Base-by-base conservation (phyloP, 2,113 vertebrate species). In the Myrmophylax atrothorax region DNA sequence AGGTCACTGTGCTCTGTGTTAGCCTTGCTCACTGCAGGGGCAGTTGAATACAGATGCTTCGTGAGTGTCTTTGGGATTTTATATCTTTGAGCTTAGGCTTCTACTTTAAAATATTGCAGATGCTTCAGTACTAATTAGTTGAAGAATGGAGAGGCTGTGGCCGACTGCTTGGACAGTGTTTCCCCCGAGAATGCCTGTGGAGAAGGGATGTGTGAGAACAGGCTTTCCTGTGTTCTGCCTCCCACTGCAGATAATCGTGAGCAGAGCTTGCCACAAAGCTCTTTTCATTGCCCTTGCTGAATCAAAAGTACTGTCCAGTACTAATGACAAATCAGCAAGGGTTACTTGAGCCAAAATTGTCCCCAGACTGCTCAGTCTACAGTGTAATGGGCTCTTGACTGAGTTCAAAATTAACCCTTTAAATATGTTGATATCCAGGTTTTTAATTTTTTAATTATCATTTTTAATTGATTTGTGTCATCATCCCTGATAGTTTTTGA, bases 251-350 rank as follows among this genome's bases (percentile, higher is more conserved):
- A 94, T 92, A 81, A 84, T 76, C 1, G 0, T 72, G 64, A 92
- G 76, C 69, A 86, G 92, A 52, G 62, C 62, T 82, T 66, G 56
- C 53, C 94, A 95, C 91, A 96, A 96, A 96, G 92, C 75, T 64
- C 88, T 93, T 95, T 96, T 97, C 88, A 96, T 94, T 81, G 37
- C 62, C 31, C 69, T 96, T 92, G 93, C 92, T 97, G 93, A 94
- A 96, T 94, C 88, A 93, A 93, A 96, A 97, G 76, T 68, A 84
- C 93, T 93, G 88, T 87, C 76, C 94, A 82, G 38, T 93, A 14
- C 63, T 91, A 89, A 74, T 68, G 89, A 53, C 82, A 95, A 70
- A 93, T 93, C 91, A 97, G 93, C 90, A 96, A 86, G 73, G 86
- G 47, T 73, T 64, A 58, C 37, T 86, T 46, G 81, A 85, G 78